phyloP scores from a whole-genome alignment of 2,888 invertebrate species.

The Perithous albicinctus region DNA sequence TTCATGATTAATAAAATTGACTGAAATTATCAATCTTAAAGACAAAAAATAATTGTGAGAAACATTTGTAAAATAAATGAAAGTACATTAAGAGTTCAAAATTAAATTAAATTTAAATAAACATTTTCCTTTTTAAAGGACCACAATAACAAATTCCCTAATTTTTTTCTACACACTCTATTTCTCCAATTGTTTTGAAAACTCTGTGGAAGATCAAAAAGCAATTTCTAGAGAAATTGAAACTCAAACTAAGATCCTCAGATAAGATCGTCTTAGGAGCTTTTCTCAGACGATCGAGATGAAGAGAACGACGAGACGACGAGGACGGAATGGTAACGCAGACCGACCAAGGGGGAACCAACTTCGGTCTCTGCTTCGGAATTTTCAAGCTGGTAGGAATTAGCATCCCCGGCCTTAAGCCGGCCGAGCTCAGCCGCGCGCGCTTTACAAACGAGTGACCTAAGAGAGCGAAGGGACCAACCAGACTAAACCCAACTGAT shows the following conservation, averaged over 20 bases:
- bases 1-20: too few relatives aligned
- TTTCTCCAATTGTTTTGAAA: neutral
- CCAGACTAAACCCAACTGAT: slow-evolving; percentile 33
- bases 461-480: slow-evolving; percentile 26
- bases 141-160: neutral
- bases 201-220: neutral
- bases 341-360: neutral
- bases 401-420: slow-evolving; percentile 48
- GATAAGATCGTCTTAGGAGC: slow-evolving; percentile 40
- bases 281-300: slow-evolving; percentile 1
- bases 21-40: too few relatives aligned
- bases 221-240: neutral
- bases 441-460: slow-evolving; percentile 39
- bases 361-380: slow-evolving; percentile 33
- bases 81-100: too few relatives aligned
- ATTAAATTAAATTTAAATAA: too few relatives aligned
- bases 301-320: slow-evolving; percentile 1
- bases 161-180: neutral
- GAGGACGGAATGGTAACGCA: slow-evolving; percentile 34
- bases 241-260: slow-evolving; percentile 34
- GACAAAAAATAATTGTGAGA: too few relatives aligned
- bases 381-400: slow-evolving; percentile 58
- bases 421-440: slow-evolving; percentile 23
- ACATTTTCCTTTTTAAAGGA: too few relatives aligned
- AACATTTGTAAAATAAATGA: too few relatives aligned